Conservation (phyloP, 2,888 invertebrate species). For the Pachymerium ferrugineum region DNA sequence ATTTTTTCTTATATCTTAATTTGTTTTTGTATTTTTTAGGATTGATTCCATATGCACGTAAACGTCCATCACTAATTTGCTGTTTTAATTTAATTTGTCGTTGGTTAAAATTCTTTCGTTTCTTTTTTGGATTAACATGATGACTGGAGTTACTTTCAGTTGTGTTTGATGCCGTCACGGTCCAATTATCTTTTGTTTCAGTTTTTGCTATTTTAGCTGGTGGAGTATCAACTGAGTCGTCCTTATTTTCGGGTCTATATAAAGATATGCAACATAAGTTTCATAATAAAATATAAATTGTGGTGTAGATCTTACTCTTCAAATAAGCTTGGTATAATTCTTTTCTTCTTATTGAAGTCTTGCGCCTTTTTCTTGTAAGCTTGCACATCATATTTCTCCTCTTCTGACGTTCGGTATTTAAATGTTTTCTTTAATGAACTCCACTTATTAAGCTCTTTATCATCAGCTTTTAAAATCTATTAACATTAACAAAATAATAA, state of each 20-base stretch:
- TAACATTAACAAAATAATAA: slow-evolving; percentile 38
- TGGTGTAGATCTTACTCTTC: slow-evolving; percentile 46
- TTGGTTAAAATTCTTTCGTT: background rate
- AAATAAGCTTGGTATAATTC: slow-evolving; percentile 72
- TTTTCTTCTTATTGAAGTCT: slow-evolving; percentile 68
- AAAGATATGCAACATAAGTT: no score
- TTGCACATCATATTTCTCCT: slow-evolving; percentile 72
- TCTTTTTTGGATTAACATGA: background rate
- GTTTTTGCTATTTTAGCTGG: background rate
- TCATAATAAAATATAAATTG: no score
- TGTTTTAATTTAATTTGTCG: background rate
- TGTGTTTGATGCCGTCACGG: slow-evolving; percentile 38
- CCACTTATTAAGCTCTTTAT: slow-evolving; percentile 92
- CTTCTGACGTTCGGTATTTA: slow-evolving; percentile 67
- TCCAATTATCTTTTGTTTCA: slow-evolving; percentile 37
- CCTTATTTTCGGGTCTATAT: slow-evolving; percentile 33
- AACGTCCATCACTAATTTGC: slow-evolving; percentile 63
- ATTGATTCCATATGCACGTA: slow-evolving; percentile 86
- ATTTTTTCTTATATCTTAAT: slow-evolving; percentile 35
- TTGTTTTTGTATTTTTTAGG: slow-evolving; percentile 79
- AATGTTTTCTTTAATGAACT: slow-evolving; percentile 81
- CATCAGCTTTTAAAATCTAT: slow-evolving; percentile 83
- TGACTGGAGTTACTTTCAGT: no score
- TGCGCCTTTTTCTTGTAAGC: slow-evolving; percentile 67
- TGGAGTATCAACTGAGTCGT: background rate